Evolutionary conservation across 2,113 vertebrate genomes (phyloP).

Genomic region (Austrofundulus limnaeus): DNA sequence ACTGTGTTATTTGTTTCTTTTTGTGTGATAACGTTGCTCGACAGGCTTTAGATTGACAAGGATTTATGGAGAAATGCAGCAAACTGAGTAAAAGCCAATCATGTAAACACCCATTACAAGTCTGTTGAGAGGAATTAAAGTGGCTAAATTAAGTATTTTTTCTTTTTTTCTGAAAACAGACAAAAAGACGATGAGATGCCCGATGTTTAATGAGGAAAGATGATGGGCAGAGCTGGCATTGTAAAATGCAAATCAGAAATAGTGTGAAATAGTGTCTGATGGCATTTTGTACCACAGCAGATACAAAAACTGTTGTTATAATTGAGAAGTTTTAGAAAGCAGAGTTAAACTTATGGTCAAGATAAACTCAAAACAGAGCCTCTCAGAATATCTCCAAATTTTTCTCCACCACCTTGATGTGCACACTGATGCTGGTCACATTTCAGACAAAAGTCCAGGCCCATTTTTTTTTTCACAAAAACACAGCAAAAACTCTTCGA

Average conservation of each 20-base stretch:
- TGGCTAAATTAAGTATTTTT: slow-evolving; percentile 49
- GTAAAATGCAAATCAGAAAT: slow-evolving; percentile 76
- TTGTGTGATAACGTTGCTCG: slow-evolving; percentile 74
- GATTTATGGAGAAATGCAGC: slow-evolving; percentile 69
- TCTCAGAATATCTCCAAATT: slow-evolving; percentile 9
- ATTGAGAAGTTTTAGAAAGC: slow-evolving; percentile 62
- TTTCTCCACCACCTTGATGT: background rate
- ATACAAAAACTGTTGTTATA: slow-evolving; percentile 62
- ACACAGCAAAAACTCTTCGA: too few species aligned
- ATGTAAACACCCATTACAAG: slow-evolving; percentile 74
- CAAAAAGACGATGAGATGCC: slow-evolving; percentile 56
- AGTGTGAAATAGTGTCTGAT: slow-evolving; percentile 67
- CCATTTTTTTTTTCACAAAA: too few species aligned
- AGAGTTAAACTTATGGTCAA: slow-evolving; percentile 37
- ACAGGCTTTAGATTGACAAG: slow-evolving; percentile 79
- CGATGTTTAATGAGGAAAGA: slow-evolving; percentile 71
- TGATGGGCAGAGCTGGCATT: slow-evolving; percentile 74
- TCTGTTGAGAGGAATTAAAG: slow-evolving; percentile 70
- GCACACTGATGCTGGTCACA: too few species aligned
- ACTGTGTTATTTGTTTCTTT: slow-evolving; percentile 74
- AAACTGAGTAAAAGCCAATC: slow-evolving; percentile 72
- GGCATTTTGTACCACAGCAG: slow-evolving; percentile 54
- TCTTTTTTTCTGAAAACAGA: slow-evolving; percentile 50
- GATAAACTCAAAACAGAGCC: background rate
- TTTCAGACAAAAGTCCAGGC: too few species aligned